phyloP scores from a whole-genome alignment of 2,797 vertebrate species.

The Gobio occitaniae region DNA sequence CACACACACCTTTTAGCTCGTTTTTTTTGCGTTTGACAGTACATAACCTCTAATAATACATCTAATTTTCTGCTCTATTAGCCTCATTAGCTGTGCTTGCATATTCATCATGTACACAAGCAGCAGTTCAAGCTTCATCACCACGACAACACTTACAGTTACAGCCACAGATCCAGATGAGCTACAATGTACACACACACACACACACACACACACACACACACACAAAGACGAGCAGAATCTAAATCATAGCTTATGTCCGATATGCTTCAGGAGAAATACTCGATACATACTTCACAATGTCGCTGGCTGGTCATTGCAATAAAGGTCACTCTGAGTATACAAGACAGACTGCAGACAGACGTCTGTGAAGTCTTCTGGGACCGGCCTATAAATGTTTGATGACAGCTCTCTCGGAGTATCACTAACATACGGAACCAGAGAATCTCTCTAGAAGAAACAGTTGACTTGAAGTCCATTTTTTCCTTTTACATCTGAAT shows the following conservation, averaged over 20 bases:
- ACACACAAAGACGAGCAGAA: background rate
- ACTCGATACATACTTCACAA: background rate
- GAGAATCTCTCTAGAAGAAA: constrained; percentile 23
- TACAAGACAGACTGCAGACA: constrained; percentile 31
- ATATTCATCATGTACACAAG: constrained; percentile 51
- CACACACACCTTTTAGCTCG: background rate
- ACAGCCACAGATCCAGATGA: constrained; percentile 20
- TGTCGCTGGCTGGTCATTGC: background rate
- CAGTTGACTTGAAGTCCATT: background rate
- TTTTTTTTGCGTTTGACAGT: constrained; percentile 11
- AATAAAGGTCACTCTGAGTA: constrained; percentile 19
- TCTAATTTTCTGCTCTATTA: constrained; percentile 34
- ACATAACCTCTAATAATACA: constrained; percentile 41
- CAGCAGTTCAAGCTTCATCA: constrained; percentile 23
- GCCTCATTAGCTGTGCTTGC: constrained; percentile 46
- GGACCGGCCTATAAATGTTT: constrained; percentile 49
- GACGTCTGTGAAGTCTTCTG: constrained; percentile 13
- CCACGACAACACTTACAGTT: constrained; percentile 43
- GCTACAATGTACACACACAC: background rate
- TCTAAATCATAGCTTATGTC: background rate
- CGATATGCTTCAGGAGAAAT: background rate
- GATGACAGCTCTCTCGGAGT: constrained; percentile 24
- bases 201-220: background rate
- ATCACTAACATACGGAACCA: constrained; percentile 29
- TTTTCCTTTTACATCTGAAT: background rate